These are phyloP conservation scores for Microctenopoma lineatum DNA, from an alignment of 2,797 vertebrate species.

Conservation along the genomic window DNA sequence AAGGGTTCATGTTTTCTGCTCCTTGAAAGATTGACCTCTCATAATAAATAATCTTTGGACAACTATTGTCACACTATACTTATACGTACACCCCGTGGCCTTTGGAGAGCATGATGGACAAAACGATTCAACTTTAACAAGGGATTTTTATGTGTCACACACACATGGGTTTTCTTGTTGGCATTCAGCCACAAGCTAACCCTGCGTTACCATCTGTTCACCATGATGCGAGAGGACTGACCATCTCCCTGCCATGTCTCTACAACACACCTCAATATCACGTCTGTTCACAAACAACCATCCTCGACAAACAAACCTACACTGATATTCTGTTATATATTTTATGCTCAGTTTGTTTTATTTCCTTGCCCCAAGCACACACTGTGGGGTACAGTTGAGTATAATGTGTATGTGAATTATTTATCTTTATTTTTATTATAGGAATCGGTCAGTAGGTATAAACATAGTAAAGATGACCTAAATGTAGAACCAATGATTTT, in stretches of 20 bases:
- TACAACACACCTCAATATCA: conserved; percentile 70
- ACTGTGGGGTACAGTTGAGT: neutral
- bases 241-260: conserved; percentile 67
- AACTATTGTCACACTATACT: conserved; percentile 5
- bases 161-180: conserved; percentile 73
- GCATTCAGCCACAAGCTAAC: conserved; percentile 76
- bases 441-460: neutral
- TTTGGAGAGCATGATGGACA: conserved; percentile 20
- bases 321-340: conserved; percentile 15
- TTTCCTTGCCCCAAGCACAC: neutral
- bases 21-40: conserved; percentile 16
- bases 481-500: neutral
- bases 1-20: neutral
- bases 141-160: conserved; percentile 56
- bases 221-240: conserved; percentile 71
- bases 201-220: conserved; percentile 85
- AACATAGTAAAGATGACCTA: neutral
- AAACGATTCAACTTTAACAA: conserved; percentile 43
- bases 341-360: conserved; percentile 2
- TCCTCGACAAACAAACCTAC: conserved; percentile 41
- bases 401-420: neutral
- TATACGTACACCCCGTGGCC: neutral
- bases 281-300: conserved; percentile 59
- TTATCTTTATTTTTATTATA: neutral
- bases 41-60: conserved; percentile 20